phyloP scores from a whole-genome alignment of 2,888 invertebrate genomes.

The Hermaeophaga mercurialis region DNA sequence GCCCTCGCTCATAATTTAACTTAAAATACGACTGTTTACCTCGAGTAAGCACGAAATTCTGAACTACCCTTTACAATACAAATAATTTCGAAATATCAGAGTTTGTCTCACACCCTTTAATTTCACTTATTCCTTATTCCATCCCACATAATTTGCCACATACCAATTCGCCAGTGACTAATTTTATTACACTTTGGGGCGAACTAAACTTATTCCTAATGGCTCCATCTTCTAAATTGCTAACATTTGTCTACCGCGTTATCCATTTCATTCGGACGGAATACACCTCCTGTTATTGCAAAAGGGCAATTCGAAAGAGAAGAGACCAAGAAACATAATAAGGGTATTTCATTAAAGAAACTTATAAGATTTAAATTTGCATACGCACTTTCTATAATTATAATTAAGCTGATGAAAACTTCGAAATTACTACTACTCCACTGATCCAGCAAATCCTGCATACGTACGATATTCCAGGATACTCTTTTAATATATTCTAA shows the following conservation, averaged over 20 bases:
- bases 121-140: conserved; percentile 24
- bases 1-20: no score
- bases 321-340: conserved; percentile 16
- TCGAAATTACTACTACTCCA: no score
- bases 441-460: no score
- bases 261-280: conserved; percentile 13
- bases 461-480: no score
- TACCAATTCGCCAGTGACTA: conserved; percentile 38
- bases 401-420: no score
- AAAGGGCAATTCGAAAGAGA: conserved; percentile 11
- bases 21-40: no score
- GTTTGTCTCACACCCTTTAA: conserved; percentile 15
- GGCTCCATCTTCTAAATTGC: conserved; percentile 37
- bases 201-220: conserved; percentile 36
- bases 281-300: conserved; percentile 5
- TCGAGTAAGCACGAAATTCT: no score
- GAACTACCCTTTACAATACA: no score
- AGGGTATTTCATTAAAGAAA: conserved; percentile 4
- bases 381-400: no score
- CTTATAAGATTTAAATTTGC: no score
- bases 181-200: conserved; percentile 36
- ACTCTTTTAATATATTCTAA: no score
- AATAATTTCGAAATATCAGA: background rate
- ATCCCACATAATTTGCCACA: conserved; percentile 34
- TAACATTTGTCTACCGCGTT: conserved; percentile 34